Conservation (phyloP, 2,797 vertebrate species). For the Lateolabrax maculatus region DNA sequence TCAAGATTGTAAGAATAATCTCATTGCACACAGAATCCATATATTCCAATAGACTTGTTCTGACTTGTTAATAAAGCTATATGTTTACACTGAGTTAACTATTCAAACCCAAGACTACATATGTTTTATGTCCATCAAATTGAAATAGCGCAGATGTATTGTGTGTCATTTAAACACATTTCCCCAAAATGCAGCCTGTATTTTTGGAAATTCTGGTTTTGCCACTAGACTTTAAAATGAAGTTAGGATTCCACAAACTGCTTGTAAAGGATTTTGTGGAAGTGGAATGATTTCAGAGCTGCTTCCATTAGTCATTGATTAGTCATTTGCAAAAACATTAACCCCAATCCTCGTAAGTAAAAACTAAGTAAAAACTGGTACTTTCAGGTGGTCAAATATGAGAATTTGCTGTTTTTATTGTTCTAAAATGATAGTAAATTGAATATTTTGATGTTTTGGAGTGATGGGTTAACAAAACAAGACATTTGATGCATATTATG, state of each 20-base stretch:
- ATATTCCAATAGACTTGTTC: neutral
- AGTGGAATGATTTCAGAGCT: neutral
- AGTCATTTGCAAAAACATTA: neutral
- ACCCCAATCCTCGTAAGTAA: neutral
- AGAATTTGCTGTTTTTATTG: no score
- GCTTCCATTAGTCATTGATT: neutral
- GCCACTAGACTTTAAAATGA: neutral
- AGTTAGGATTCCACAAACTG: neutral
- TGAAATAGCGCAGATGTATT: neutral
- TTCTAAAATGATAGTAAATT: no score
- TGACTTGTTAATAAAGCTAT: neutral
- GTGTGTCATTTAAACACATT: neutral
- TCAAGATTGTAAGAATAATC: neutral
- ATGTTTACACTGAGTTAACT: neutral
- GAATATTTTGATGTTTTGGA: neutral
- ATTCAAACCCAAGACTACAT: neutral
- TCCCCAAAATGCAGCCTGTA: neutral
- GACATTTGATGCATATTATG: neutral
- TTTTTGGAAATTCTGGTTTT: neutral
- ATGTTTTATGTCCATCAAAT: neutral
- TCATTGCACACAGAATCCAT: neutral
- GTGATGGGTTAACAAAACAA: neutral
- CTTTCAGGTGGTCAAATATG: neutral
- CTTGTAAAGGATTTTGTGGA: neutral
- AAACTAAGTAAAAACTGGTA: neutral